Evolutionary conservation across 2,888 invertebrate genomes (phyloP).

Genomic region (Bombylius major): DNA sequence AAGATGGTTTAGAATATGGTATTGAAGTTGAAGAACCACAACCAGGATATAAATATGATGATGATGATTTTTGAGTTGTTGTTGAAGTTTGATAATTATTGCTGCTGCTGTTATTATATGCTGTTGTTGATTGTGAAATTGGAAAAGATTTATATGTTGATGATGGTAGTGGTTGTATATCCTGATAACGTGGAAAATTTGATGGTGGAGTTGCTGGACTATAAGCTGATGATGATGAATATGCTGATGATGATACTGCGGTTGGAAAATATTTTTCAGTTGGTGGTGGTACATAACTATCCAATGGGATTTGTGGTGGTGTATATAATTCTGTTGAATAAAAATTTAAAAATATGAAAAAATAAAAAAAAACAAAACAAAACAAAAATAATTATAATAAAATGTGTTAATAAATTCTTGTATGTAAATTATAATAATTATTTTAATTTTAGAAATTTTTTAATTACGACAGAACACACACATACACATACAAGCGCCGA

Average conservation of each 20-base stretch:
- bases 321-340: slow-evolving; percentile 27
- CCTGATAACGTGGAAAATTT: background rate
- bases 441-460: too few relatives aligned
- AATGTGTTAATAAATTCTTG: background rate
- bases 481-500: too few relatives aligned
- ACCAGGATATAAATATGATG: background rate
- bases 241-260: slow-evolving; percentile 28
- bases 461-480: too few relatives aligned
- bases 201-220: background rate
- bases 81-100: background rate
- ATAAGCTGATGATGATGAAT: background rate
- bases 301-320: slow-evolving; percentile 32
- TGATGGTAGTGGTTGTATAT: slow-evolving; percentile 13
- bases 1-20: background rate
- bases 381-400: background rate
- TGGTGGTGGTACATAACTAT: slow-evolving; percentile 32
- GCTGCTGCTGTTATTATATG: slow-evolving; percentile 5
- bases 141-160: slow-evolving; percentile 30
- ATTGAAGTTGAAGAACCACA: background rate
- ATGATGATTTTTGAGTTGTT: background rate
- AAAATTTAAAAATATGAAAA: background rate
- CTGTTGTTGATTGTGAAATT: background rate
- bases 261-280: slow-evolving; percentile 26
- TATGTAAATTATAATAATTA: background rate
- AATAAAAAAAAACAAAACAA: slow-evolving; percentile 1